Percentiles rank a stretch among this genome's conserved stretches.
Conservation (phyloP, 2,888 invertebrate genomes). For the Phyto melanocephala region DNA sequence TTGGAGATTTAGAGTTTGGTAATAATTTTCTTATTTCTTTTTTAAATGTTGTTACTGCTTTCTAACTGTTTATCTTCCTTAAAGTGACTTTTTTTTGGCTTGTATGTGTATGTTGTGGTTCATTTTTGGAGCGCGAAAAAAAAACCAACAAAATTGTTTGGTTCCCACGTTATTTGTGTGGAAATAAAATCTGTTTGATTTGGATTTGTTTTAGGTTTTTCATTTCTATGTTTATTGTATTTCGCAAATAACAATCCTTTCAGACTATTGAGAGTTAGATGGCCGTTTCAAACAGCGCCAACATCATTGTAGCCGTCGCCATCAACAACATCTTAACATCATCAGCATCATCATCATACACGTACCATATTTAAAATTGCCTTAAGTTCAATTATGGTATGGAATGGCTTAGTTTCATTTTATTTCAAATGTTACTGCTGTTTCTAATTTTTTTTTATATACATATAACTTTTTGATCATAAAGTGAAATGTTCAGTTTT, state of each 20-base stretch:
- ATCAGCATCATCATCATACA: slow-evolving; percentile 56
- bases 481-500: slow-evolving; percentile 59
- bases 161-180: slow-evolving; percentile 64
- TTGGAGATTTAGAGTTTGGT: slow-evolving; percentile 58
- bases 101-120: slow-evolving; percentile 12
- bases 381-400: slow-evolving; percentile 62
- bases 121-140: slow-evolving; percentile 50
- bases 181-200: slow-evolving; percentile 58
- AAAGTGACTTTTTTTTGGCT: slow-evolving; percentile 52
- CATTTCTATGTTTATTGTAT: slow-evolving; percentile 33
- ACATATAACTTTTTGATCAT: slow-evolving; percentile 43
- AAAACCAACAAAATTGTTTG: slow-evolving; percentile 42
- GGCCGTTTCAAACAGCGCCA: slow-evolving; percentile 45
- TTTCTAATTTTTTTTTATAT: background rate
- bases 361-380: slow-evolving; percentile 64
- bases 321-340: background rate
- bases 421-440: slow-evolving; percentile 28
- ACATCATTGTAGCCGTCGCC: slow-evolving; percentile 34
- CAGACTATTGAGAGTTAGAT: slow-evolving; percentile 53
- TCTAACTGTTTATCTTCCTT: slow-evolving; percentile 55
- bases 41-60: slow-evolving; percentile 11
- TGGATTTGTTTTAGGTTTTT: slow-evolving; percentile 34
- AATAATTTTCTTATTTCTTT: slow-evolving; percentile 46
- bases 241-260: slow-evolving; percentile 59
- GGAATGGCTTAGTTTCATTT: slow-evolving; percentile 51